Conservation (phyloP, 2,113 vertebrate species). For the Nyctereutes procyonoides region DNA sequence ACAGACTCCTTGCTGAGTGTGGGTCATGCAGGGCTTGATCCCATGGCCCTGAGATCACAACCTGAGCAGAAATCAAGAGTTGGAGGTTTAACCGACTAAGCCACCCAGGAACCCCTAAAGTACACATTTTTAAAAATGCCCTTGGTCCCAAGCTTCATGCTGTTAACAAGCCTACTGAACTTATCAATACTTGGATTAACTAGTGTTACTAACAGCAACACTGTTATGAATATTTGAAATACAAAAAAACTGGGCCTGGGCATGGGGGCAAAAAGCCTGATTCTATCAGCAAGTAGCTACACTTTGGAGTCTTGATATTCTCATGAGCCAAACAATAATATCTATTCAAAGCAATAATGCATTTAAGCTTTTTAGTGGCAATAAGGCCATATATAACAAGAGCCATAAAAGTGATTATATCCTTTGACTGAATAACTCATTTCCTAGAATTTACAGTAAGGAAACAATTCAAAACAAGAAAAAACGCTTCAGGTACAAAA, state of each 20-base stretch:
- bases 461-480: slow-evolving; percentile 78
- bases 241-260: background rate
- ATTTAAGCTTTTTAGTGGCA: background rate
- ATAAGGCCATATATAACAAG: slow-evolving; percentile 57
- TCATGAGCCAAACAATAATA: slow-evolving; percentile 27
- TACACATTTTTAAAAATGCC: background rate
- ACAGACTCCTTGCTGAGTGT: background rate
- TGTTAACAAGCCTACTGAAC: background rate
- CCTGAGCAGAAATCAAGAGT: background rate
- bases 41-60: background rate
- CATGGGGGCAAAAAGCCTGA: background rate
- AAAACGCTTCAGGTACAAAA: slow-evolving; percentile 61
- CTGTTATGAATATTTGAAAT: background rate
- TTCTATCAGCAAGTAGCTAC: background rate
- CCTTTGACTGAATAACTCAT: slow-evolving; percentile 66
- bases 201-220: slow-evolving; percentile 35
- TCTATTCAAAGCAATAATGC: background rate
- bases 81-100: background rate
- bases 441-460: slow-evolving; percentile 79
- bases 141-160: background rate
- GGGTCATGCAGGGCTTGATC: background rate
- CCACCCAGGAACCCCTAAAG: background rate
- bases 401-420: slow-evolving; percentile 64
- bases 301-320: background rate
- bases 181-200: background rate